These are phyloP conservation scores for Hoplodrina blanda DNA, from an alignment of 2,888 invertebrate genomes.

Conservation along the genomic window DNA sequence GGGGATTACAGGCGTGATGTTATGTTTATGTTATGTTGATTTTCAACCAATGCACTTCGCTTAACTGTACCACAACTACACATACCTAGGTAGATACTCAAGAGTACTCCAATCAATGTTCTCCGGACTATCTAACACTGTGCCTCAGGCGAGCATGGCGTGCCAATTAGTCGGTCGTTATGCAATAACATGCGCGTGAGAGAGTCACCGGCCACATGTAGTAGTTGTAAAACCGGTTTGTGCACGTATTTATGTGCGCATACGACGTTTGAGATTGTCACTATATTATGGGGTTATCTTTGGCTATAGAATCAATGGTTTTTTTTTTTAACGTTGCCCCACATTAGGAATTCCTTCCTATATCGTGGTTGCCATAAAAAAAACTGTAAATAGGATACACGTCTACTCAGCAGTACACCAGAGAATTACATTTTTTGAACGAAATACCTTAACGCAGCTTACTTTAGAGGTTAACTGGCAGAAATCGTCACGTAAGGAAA, in stretches of 20 bases:
- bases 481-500: no score
- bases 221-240: slow-evolving; percentile 23
- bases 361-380: no score
- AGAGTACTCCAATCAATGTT: slow-evolving; percentile 25
- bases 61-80: not conserved
- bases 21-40: not conserved
- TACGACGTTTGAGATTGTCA: slow-evolving; percentile 1
- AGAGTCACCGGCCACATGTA: slow-evolving; percentile 45
- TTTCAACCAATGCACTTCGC: slow-evolving; percentile 10
- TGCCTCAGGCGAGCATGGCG: slow-evolving; percentile 31
- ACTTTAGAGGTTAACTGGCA: no score
- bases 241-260: slow-evolving; percentile 1
- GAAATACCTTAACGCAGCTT: no score
- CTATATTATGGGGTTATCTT: not conserved
- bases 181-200: slow-evolving; percentile 46
- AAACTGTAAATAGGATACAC: no score
- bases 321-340: not conserved
- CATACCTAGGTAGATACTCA: not conserved
- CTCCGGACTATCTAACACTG: slow-evolving; percentile 17
- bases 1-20: no score
- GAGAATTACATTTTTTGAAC: not conserved
- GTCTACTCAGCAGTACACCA: not conserved
- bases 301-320: not conserved
- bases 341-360: no score
- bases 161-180: slow-evolving; percentile 53